Evolutionary conservation across 2,888 invertebrate species (phyloP).

Genomic region (Pachliopta kotzebuea): DNA sequence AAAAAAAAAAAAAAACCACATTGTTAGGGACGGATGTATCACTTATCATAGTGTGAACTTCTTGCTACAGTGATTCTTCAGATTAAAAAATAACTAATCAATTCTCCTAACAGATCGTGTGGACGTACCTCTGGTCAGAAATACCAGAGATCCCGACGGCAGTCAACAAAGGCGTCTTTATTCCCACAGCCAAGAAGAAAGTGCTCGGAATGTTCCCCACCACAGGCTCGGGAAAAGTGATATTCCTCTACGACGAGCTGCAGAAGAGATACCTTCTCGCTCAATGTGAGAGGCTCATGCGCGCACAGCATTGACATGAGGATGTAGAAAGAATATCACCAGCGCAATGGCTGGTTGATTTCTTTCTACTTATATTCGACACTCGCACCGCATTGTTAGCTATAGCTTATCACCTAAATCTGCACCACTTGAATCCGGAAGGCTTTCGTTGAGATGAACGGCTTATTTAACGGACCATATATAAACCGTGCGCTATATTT

Average conservation of each 20-base stretch:
- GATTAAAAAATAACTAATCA: no score
- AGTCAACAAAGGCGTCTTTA: conserved; percentile 85
- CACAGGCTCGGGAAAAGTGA: conserved; percentile 82
- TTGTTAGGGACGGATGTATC: no score
- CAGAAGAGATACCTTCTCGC: conserved; percentile 68
- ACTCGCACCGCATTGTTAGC: conserved; percentile 61
- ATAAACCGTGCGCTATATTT: conserved; percentile 11
- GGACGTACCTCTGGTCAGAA: conserved; percentile 90
- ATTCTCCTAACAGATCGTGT: conserved; percentile 80
- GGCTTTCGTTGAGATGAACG: conserved; percentile 54
- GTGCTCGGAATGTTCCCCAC: conserved; percentile 83
- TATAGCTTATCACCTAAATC: conserved; percentile 64
- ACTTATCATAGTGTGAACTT: no score
- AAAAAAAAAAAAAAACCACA: no score
- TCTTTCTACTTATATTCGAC: conserved; percentile 74
- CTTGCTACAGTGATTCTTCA: no score
- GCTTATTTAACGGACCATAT: conserved; percentile 12
- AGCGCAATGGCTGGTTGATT: conserved; percentile 48
- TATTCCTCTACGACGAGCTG: conserved; percentile 70
- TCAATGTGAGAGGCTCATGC: conserved; percentile 66
- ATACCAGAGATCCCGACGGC: conserved; percentile 84
- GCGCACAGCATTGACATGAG: conserved; percentile 67
- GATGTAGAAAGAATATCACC: conserved; percentile 62
- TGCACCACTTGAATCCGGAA: conserved; percentile 63
- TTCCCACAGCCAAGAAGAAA: conserved; percentile 81